Conservation (phyloP, 2,797 vertebrate genomes). For the Acanthiza pusilla region DNA sequence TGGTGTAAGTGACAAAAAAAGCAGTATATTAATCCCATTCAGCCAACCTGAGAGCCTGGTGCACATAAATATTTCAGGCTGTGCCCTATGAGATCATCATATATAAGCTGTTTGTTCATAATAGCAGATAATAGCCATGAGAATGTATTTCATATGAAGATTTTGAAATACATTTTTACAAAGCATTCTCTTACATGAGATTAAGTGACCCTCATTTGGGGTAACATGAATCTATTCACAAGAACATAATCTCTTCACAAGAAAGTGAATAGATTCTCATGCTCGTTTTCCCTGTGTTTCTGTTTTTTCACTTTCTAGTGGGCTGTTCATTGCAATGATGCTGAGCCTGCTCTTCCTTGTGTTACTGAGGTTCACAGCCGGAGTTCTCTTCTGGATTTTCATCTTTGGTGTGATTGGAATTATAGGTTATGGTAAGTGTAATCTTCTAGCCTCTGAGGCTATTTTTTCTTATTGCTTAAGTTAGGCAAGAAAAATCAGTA, state of each 20-base stretch:
- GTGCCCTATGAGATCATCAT: not conserved
- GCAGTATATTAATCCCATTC: not conserved
- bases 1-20: not conserved
- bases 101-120: not conserved
- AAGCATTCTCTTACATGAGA: not conserved
- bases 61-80: not conserved
- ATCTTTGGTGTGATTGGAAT: constrained; percentile 83
- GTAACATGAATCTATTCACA: not conserved
- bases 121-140: not conserved
- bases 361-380: constrained; percentile 87
- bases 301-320: constrained; percentile 72
- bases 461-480: not conserved
- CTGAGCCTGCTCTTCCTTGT: constrained; percentile 90
- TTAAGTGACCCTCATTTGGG: not conserved
- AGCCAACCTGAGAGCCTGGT: not conserved
- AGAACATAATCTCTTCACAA: too few relatives aligned
- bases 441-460: not conserved
- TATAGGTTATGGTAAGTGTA: constrained; percentile 85
- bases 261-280: not conserved
- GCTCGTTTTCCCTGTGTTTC: not conserved
- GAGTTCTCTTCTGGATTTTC: constrained; percentile 89
- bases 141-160: not conserved
- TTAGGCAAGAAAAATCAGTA: not conserved
- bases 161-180: not conserved
- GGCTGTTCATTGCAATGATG: constrained; percentile 87